Percentiles rank a stretch among this genome's conserved stretches.
Conservation (phyloP, 2,888 invertebrate genomes). For the Polia nebulosa region DNA sequence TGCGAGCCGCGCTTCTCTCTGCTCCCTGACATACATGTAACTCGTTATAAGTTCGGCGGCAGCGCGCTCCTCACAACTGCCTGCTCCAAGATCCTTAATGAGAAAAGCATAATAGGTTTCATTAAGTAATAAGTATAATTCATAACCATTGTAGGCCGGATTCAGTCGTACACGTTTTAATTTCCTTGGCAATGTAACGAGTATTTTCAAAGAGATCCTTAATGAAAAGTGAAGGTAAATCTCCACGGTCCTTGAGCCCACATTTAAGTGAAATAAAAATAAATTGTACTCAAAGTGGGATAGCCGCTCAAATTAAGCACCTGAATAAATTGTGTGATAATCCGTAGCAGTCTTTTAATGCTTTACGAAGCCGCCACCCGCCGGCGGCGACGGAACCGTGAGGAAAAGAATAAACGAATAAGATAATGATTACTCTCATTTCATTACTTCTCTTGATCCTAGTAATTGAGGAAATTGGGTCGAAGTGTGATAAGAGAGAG, state of each 20-base stretch:
- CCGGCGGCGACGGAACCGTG: constrained; percentile 78
- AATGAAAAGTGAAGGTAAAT: constrained; percentile 86
- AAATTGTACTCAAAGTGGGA: constrained; percentile 88
- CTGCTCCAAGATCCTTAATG: constrained; percentile 60
- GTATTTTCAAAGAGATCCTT: constrained; percentile 74
- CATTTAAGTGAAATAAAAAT: constrained; percentile 89
- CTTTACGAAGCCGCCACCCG: constrained; percentile 78
- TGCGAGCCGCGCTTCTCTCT: constrained; percentile 65
- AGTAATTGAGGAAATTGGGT: constrained; percentile 90
- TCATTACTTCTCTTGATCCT: constrained; percentile 90
- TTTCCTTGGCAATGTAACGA: constrained; percentile 60
- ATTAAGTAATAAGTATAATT: constrained; percentile 64
- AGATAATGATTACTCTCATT: constrained; percentile 90
- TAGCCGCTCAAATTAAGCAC: constrained; percentile 90
- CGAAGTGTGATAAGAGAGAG: constrained; percentile 86
- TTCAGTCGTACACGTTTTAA: constrained; percentile 59
- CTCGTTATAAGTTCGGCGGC: constrained; percentile 82
- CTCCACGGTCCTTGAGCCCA: constrained; percentile 78
- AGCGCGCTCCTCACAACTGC: constrained; percentile 63
- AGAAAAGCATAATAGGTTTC: constrained; percentile 69
- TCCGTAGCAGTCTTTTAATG: constrained; percentile 89
- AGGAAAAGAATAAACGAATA: constrained; percentile 85
- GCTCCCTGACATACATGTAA: constrained; percentile 74
- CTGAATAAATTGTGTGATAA: constrained; percentile 91
- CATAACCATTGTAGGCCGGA: constrained; percentile 53